Evolutionary conservation across 2,888 invertebrate species (phyloP), one percentile per base, ranked within the genome.

Genomic region (Listrodromus nycthemerus): DNA sequence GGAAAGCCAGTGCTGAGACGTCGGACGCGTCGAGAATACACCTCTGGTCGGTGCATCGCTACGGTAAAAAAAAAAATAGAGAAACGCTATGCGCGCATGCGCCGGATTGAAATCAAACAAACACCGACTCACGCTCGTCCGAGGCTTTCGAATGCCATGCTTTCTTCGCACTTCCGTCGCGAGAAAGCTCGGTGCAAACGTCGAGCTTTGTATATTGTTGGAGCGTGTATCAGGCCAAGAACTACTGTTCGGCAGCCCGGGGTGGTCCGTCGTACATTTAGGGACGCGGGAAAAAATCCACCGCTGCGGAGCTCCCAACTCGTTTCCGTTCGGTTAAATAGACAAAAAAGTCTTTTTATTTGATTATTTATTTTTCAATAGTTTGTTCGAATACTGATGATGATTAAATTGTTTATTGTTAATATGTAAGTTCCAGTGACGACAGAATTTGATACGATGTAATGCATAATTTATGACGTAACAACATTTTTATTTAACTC

Each of bases 51-150:
- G 24, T 66, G 61, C n/a, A 55, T 50, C 55, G n/a, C 71, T 61
- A 33, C 13, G 27, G 27, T 45, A 77, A 77, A 75, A 67, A 61
- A 74, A 76, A 41, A 63, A 71, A 48, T 71, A 73, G 83, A 61
- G 65, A 82, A 45, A 58, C 67, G 71, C 50, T 67, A 70, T 75
- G 58, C 48, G 27, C 48, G 48, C 65, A 78, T 41, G 63, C 73
- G n/a, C 48, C 63, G 45, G 65, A 85, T 85, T 80, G 85, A 85
- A 85, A 81, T 84, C 84, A 84, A 84, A 84, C 75, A 84, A 84
- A 84, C 84, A 84, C 74, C 78, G 48, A 70, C 77, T 84, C 80
- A 63, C 55, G 74, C 50, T 24, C 30, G 70, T 37, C 16, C 66
- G 69, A 73, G 65, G 67, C 71, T 80, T 65, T 61, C 45, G 58